phyloP scores from a whole-genome alignment of 2,888 invertebrate genomes.

The Leucoptera coffeella region DNA sequence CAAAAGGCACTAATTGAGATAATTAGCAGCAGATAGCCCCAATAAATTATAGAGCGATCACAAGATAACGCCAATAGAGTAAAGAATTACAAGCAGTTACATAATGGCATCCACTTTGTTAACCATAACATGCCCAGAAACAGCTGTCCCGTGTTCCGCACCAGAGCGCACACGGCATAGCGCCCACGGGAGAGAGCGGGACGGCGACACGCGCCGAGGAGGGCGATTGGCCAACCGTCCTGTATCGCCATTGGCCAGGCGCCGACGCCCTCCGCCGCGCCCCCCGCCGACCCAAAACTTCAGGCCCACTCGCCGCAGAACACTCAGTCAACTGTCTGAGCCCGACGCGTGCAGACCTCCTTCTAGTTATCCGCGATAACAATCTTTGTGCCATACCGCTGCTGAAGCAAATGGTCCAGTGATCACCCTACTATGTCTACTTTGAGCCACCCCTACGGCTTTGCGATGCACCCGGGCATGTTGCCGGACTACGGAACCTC shows the following conservation, averaged over 20 bases:
- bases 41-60: no score
- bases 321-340: slow-evolving; percentile 42
- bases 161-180: slow-evolving; percentile 12
- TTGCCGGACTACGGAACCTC: slow-evolving; percentile 36
- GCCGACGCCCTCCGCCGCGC: slow-evolving; percentile 26
- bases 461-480: slow-evolving; percentile 46
- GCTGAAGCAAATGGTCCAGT: slow-evolving; percentile 17
- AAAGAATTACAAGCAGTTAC: no score
- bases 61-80: no score
- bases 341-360: slow-evolving; percentile 39
- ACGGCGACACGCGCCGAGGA: slow-evolving; percentile 15
- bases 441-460: slow-evolving; percentile 47
- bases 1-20: no score
- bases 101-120: slow-evolving; percentile 21
- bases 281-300: slow-evolving; percentile 24
- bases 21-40: no score
- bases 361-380: slow-evolving; percentile 20
- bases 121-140: slow-evolving; percentile 25
- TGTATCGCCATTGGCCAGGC: slow-evolving; percentile 24
- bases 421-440: slow-evolving; percentile 26
- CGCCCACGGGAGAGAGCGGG: slow-evolving; percentile 28
- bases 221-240: no score
- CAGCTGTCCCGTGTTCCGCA: slow-evolving; percentile 35
- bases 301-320: slow-evolving; percentile 17
- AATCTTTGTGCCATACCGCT: slow-evolving; percentile 40